Evolutionary conservation across 2,888 invertebrate genomes (phyloP).

Genomic region (Drosophila formosana): DNA sequence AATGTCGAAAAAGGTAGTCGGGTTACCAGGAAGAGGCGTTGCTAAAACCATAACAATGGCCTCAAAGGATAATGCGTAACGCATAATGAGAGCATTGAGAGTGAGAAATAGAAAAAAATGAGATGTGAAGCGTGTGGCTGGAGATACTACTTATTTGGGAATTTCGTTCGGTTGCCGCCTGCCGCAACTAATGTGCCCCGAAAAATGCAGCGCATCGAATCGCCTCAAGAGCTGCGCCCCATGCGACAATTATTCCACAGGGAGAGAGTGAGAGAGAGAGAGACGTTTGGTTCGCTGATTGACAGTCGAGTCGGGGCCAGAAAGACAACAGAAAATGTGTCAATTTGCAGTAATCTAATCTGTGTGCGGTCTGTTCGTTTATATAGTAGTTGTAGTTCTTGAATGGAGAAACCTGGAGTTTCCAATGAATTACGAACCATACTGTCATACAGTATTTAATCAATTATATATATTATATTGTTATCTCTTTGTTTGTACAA

Average conservation of each 20-base stretch:
- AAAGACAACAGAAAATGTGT: slow-evolving; percentile 68
- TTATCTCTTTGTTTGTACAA: slow-evolving; percentile 72
- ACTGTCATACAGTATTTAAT: slow-evolving; percentile 54
- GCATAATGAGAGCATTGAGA: slow-evolving; percentile 61
- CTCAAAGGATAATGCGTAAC: slow-evolving; percentile 76
- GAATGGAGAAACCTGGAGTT: slow-evolving; percentile 28
- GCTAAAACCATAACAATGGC: slow-evolving; percentile 66
- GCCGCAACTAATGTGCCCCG: slow-evolving; percentile 55
- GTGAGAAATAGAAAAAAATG: slow-evolving; percentile 7
- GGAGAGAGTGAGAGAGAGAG: neutral
- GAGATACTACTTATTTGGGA: slow-evolving; percentile 12
- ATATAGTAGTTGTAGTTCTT: neutral
- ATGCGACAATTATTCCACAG: slow-evolving; percentile 38
- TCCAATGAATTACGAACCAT: slow-evolving; percentile 54
- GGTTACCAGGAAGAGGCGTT: slow-evolving; percentile 80
- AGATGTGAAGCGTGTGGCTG: slow-evolving; percentile 45
- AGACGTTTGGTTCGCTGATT: slow-evolving; percentile 32
- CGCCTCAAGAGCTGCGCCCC: slow-evolving; percentile 52
- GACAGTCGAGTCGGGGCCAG: slow-evolving; percentile 43
- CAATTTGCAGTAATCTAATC: slow-evolving; percentile 80
- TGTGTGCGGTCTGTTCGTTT: slow-evolving; percentile 62
- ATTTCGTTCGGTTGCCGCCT: slow-evolving; percentile 10
- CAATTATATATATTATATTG: slow-evolving; percentile 67
- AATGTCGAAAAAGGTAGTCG: slow-evolving; percentile 52
- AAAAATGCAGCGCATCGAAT: slow-evolving; percentile 67